Evolutionary conservation across 2,888 invertebrate genomes (phyloP).

Genomic region (Sphaerophoria taeniata): DNA sequence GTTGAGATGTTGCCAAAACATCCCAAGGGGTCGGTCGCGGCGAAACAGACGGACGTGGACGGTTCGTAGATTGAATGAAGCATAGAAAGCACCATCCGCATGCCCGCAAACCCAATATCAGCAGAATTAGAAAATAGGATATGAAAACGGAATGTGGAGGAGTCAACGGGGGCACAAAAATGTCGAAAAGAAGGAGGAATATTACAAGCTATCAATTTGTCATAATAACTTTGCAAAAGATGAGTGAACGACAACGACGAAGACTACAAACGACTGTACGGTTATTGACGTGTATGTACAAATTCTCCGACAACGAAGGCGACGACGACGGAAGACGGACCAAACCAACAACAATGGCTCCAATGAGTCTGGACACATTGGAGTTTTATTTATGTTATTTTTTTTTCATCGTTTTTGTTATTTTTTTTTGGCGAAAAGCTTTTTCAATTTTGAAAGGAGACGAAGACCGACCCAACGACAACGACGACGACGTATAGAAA

Average conservation of each 20-base stretch:
- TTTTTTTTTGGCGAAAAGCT: constrained; percentile 61
- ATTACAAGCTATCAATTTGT: constrained; percentile 79
- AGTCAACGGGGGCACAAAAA: constrained; percentile 1
- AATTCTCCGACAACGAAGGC: not conserved
- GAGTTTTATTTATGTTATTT: constrained; percentile 70
- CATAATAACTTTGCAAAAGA: constrained; percentile 76
- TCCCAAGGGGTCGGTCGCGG: constrained; percentile 25
- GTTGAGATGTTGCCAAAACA: constrained; percentile 67
- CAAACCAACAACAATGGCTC: constrained; percentile 56
- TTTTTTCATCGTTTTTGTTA: not conserved
- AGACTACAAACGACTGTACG: constrained; percentile 52
- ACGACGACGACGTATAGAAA: constrained; percentile 6
- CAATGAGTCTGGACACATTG: constrained; percentile 73
- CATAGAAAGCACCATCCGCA: not conserved
- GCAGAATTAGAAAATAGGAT: constrained; percentile 24
- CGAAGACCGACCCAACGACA: not conserved
- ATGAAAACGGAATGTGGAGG: constrained; percentile 1
- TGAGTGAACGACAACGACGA: constrained; percentile 67
- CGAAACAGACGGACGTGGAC: no score
- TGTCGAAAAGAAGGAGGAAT: constrained; percentile 46
- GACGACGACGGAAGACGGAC: constrained; percentile 3
- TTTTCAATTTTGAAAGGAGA: constrained; percentile 20
- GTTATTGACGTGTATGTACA: no score
- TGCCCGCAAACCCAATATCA: constrained; percentile 13
- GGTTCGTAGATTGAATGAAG: not conserved